Evolutionary conservation across 2,113 vertebrate species (phyloP).

Genomic region (Odobenus rosmarus): DNA sequence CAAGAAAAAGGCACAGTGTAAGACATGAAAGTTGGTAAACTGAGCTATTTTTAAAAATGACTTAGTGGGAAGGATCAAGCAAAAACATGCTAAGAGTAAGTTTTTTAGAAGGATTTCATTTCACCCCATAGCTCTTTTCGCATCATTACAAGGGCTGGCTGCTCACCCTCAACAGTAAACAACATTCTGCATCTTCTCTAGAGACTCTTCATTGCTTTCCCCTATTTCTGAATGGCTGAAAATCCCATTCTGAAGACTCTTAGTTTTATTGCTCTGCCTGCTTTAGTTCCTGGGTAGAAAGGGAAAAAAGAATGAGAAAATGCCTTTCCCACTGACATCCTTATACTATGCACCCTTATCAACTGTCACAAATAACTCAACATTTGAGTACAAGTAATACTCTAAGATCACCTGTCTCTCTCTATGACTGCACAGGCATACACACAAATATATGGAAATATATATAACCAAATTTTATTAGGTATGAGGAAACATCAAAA

Average conservation of each 20-base stretch:
- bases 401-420: neutral
- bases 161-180: neutral
- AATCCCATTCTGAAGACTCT: slow-evolving; percentile 48
- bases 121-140: neutral
- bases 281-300: slow-evolving; percentile 18
- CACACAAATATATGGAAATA: slow-evolving; percentile 1
- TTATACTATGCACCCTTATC: neutral
- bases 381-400: neutral
- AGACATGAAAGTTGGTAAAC: neutral
- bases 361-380: neutral
- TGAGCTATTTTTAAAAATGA: slow-evolving; percentile 1
- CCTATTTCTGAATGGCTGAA: slow-evolving; percentile 11
- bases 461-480: slow-evolving; percentile 43
- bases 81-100: neutral
- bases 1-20: neutral
- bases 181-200: slow-evolving; percentile 33
- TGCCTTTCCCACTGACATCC: neutral
- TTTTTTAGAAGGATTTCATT: neutral
- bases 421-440: neutral
- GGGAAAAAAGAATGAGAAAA: neutral
- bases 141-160: neutral
- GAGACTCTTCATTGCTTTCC: slow-evolving; percentile 3
- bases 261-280: slow-evolving; percentile 45
- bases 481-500: slow-evolving; percentile 59
- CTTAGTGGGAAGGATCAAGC: neutral